Evolutionary conservation across 30 jellyfish, hydroid and myxozoan genomes (phyloP).

Genomic region (Phacellophora camtschatica): DNA sequence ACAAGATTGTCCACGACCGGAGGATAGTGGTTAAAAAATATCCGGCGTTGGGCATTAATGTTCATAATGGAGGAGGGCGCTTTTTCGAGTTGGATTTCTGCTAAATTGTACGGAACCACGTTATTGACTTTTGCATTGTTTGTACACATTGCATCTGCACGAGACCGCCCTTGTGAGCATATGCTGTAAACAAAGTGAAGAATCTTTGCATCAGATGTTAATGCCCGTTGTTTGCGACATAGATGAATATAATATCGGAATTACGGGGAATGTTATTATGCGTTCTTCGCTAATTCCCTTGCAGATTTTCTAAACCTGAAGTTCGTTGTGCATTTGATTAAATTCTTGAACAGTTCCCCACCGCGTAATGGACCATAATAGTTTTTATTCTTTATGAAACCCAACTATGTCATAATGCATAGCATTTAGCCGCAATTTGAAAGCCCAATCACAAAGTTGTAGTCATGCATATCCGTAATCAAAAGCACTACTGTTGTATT

Average conservation of each 20-base stretch:
- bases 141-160: background rate
- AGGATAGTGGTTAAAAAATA: too few species aligned
- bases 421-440: conserved; percentile 67
- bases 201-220: too few species aligned
- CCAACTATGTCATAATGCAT: conserved; percentile 63
- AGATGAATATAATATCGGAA: background rate
- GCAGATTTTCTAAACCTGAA: background rate
- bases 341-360: conserved; percentile 70
- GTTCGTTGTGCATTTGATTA: conserved; percentile 22
- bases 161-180: conserved; percentile 42
- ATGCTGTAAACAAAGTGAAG: conserved; percentile 36
- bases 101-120: too few species aligned
- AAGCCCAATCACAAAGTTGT: conserved; percentile 36
- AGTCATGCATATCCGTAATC: conserved; percentile 76
- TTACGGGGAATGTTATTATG: conserved; percentile 11
- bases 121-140: background rate
- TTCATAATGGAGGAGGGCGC: too few species aligned
- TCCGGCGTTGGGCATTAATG: too few species aligned
- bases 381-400: conserved; percentile 49
- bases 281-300: conserved; percentile 20
- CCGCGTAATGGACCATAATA: conserved; percentile 68
- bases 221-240: conserved; percentile 11
- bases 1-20: too few species aligned
- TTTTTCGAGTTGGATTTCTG: too few species aligned
- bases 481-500: conserved; percentile 49